Conservation (phyloP, 2,113 vertebrate species). For the Peromyscus maniculatus region DNA sequence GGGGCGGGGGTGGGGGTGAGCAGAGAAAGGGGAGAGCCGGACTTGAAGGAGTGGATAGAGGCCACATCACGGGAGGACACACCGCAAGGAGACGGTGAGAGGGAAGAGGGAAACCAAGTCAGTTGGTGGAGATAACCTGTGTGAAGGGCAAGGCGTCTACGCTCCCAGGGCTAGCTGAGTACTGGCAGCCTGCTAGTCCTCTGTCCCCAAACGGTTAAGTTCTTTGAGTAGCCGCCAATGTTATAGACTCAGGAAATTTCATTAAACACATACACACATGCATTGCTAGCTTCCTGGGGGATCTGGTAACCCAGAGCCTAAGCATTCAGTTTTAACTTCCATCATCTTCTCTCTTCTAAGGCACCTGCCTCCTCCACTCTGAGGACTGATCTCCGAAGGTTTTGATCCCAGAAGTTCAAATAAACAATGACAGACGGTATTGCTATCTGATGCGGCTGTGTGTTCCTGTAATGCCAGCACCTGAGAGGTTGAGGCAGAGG, state of each 20-base stretch:
- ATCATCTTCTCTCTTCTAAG: background rate
- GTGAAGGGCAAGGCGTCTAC: background rate
- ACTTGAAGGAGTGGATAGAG: background rate
- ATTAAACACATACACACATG: background rate
- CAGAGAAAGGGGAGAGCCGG: background rate
- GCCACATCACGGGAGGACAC: background rate
- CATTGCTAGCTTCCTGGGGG: background rate
- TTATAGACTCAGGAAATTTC: background rate
- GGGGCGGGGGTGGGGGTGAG: background rate
- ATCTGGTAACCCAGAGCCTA: background rate
- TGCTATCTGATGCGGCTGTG: background rate
- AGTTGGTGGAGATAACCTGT: background rate
- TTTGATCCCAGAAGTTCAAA: background rate
- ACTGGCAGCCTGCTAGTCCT: background rate
- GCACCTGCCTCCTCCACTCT: background rate
- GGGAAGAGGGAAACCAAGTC: background rate
- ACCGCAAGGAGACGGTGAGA: background rate
- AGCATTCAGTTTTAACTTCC: background rate
- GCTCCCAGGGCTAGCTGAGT: background rate
- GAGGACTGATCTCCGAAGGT: background rate
- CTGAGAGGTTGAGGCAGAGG: background rate
- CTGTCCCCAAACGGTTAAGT: background rate
- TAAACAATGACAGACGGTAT: background rate
- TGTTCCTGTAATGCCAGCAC: background rate
- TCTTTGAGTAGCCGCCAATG: conserved; percentile 16